Percentiles rank a stretch among this genome's conserved stretches.
phyloP scores from a whole-genome alignment of 2,113 vertebrate species.

The Xyrauchen texanus region DNA sequence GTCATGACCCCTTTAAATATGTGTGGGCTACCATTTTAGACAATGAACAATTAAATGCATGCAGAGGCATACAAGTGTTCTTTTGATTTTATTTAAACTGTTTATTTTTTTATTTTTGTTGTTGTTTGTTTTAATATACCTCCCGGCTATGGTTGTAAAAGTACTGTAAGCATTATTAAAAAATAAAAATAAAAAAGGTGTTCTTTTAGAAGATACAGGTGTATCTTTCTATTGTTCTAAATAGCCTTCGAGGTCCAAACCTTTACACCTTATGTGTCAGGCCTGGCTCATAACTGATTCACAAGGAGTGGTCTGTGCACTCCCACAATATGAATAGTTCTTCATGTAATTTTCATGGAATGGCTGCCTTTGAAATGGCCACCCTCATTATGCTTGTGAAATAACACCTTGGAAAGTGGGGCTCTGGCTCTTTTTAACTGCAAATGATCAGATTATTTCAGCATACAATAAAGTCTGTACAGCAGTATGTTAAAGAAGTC shows the following conservation, averaged over 20 bases:
- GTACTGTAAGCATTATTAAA: too few relatives aligned
- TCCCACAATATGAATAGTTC: constrained; percentile 36
- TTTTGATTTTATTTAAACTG: too few relatives aligned
- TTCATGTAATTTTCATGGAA: constrained; percentile 16
- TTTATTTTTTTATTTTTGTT: too few relatives aligned
- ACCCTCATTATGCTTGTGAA: constrained; percentile 37
- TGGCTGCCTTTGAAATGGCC: constrained; percentile 50
- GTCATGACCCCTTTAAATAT: not conserved
- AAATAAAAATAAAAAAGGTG: not conserved
- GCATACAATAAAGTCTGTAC: constrained; percentile 31
- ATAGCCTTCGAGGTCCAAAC: not conserved
- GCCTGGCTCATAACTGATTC: constrained; percentile 33
- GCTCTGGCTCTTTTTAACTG: constrained; percentile 44
- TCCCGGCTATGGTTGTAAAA: too few relatives aligned
- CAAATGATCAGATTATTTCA: constrained; percentile 42
- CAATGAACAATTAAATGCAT: not conserved
- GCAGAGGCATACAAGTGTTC: too few relatives aligned
- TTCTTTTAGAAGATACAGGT: constrained; percentile 47
- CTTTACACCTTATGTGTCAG: not conserved
- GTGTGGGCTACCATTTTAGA: not conserved
- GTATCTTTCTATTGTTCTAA: constrained; percentile 33
- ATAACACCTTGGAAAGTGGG: constrained; percentile 28
- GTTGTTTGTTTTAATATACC: too few relatives aligned
- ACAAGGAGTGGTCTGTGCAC: constrained; percentile 2
- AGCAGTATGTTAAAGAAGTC: constrained; percentile 27